Conservation (phyloP, 2,888 invertebrate species). For the Yponomeuta evonymella region DNA sequence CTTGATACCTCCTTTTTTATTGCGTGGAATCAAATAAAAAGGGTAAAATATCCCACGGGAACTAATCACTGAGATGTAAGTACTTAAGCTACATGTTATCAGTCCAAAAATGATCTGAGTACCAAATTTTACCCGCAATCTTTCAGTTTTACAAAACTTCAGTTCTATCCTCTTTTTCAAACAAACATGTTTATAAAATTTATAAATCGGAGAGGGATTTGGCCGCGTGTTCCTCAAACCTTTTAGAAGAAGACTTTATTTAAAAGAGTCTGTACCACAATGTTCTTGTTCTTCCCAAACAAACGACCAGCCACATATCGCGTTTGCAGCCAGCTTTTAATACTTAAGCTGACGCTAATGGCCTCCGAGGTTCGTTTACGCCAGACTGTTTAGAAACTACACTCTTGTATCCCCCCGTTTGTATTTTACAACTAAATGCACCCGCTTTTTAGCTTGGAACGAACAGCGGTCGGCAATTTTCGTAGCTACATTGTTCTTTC, state of each 20-base stretch:
- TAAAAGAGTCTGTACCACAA: neutral
- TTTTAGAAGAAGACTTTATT: neutral
- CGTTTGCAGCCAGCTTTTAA: neutral
- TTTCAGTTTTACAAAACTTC: too few species aligned
- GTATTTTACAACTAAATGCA: neutral
- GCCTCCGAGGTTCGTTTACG: constrained; percentile 9
- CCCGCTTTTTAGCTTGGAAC: neutral
- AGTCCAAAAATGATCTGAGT: too few species aligned
- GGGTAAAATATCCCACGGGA: too few species aligned
- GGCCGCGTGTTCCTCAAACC: too few species aligned
- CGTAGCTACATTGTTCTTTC: neutral
- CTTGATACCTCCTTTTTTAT: too few species aligned
- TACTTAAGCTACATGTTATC: too few species aligned
- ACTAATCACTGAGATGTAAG: too few species aligned
- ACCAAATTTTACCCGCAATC: too few species aligned
- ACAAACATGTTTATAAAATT: too few species aligned
- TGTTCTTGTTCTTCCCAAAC: neutral
- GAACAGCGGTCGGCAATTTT: neutral
- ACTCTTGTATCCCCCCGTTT: neutral
- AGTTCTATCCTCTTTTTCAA: too few species aligned
- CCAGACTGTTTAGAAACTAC: constrained; percentile 10
- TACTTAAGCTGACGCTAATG: constrained; percentile 10
- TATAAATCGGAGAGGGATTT: too few species aligned
- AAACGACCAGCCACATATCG: neutral
- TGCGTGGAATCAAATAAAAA: too few species aligned